Base-by-base conservation (phyloP, 2,888 invertebrate genomes). In the Clepsis dumicolana region DNA sequence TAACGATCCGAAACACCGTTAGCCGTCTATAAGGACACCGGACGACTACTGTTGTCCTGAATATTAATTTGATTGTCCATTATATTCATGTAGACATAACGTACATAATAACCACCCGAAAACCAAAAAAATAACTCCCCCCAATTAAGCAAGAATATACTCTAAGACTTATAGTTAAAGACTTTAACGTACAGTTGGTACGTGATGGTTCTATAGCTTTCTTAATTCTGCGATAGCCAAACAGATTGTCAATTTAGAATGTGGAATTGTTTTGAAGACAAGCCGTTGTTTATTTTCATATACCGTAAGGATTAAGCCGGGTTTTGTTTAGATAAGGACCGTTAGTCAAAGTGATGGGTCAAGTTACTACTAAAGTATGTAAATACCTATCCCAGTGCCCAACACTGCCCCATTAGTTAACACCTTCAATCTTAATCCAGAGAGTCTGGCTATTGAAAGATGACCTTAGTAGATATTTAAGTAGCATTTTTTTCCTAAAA, bases 11-110 rank as follows among this genome's bases (percentile, higher is more conserved):
- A 81, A 83, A 75, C 35, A 80, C 75, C 74, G 73, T 73, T 86
- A 85, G 86, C 85, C 86, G 85, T 80, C 74, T 73, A 82, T 80
- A 85, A 86, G 87, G 86, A 84, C 81, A 87, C 86, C 86, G 88
- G 88, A 74, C 74, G 68, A 74, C 74, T 77, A 79, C 81, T 78
- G 77, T 80, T 80, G 90, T 82, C 83, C 85, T 87, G 91, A 86
- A 91, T 91, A 86, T 84, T 82, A 88, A 90, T 86, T 65, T 35
- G 59, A 62, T 65, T 71, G 68, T 63, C 70, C 59, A 68, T 59
- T 63, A 68, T 53, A 4, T 44, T 1, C 7, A 21, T 61, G 29
- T 65, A 44, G 38, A 44, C 53, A 29, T 29, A 65, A 52, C 52
- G 27, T 7, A 21, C 21, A 48, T 14, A 8, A 48, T 14, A 8